Conservation (phyloP, 2,888 invertebrate species). For the Drosophila acutilabella region DNA sequence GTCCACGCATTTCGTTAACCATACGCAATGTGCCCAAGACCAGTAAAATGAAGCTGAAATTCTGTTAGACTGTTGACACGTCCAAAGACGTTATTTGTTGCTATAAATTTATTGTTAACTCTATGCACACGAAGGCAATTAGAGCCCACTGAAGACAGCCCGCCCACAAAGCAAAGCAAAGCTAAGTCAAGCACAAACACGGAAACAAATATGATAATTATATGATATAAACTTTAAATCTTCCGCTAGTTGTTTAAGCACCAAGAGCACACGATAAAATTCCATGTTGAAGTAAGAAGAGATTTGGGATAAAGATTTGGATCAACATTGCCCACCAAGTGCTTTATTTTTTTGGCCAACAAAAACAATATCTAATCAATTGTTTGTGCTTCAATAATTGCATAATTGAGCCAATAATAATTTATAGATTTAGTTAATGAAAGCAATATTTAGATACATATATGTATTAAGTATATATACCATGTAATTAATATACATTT, state of each 20-base stretch:
- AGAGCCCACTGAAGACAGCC: conserved; percentile 62
- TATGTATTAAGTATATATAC: conserved; percentile 6
- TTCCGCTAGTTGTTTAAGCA: conserved; percentile 72
- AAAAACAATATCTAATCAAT: conserved; percentile 4
- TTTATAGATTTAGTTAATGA: conserved; percentile 55
- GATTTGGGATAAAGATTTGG: not conserved
- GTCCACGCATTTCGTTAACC: conserved; percentile 93
- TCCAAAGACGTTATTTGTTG: conserved; percentile 18
- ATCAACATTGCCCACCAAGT: conserved; percentile 62
- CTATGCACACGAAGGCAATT: conserved; percentile 41
- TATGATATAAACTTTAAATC: conserved; percentile 37
- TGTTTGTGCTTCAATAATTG: conserved; percentile 20
- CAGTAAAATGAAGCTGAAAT: conserved; percentile 89
- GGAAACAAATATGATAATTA: too few relatives aligned
- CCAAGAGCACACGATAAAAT: conserved; percentile 22
- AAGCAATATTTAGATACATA: conserved; percentile 45
- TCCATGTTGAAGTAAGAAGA: not conserved
- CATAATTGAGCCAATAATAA: conserved; percentile 21
- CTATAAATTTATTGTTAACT: conserved; percentile 35
- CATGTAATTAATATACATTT: conserved; percentile 24
- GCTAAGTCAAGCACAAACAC: too few relatives aligned
- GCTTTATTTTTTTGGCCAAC: conserved; percentile 62
- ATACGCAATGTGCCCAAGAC: conserved; percentile 97
- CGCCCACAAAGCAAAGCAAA: conserved; percentile 17
- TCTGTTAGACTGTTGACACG: conserved; percentile 79